Conservation (phyloP, 2,888 invertebrate genomes). For the Galeopsomyia nigrocyanea region DNA sequence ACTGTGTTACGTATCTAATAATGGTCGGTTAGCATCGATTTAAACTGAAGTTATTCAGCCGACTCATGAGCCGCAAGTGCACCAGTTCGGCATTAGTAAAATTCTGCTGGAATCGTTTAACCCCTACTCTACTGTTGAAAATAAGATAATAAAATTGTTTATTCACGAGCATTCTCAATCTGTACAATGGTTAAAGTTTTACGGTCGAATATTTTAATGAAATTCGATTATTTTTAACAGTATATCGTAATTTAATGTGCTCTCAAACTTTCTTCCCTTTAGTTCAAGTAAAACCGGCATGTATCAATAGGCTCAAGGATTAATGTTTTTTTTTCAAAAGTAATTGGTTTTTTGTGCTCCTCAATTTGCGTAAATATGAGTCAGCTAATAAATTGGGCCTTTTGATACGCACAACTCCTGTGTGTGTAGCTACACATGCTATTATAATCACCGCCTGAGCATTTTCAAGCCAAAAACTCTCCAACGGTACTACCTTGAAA, state of each 20-base stretch:
- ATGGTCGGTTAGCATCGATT: conserved; percentile 37
- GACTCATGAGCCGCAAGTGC: conserved; percentile 40
- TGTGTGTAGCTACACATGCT: conserved; percentile 33
- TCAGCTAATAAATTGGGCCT: conserved; percentile 9
- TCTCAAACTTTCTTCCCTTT: background rate
- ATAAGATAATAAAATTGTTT: background rate
- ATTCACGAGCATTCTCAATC: too few species aligned
- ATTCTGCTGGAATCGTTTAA: conserved; percentile 5
- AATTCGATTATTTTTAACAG: conserved; percentile 22
- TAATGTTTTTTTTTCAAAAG: background rate
- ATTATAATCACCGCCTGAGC: conserved; percentile 25
- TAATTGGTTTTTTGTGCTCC: too few species aligned
- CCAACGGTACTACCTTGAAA: background rate
- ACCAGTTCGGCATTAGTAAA: conserved; percentile 40
- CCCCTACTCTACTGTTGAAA: conserved; percentile 21
- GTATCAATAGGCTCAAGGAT: conserved; percentile 17
- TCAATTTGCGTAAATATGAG: background rate
- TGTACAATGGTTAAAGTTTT: background rate
- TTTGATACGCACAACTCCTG: conserved; percentile 14
- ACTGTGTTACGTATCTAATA: conserved; percentile 41
- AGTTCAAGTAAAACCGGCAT: background rate
- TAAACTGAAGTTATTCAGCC: conserved; percentile 33
- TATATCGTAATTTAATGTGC: background rate
- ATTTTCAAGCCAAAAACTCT: conserved; percentile 11
- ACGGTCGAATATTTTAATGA: background rate